Percentiles rank a stretch among this genome's conserved stretches.
Evolutionary conservation across 2,888 invertebrate genomes (phyloP).

Genomic region (Caenorhabditis sulstoni): DNA sequence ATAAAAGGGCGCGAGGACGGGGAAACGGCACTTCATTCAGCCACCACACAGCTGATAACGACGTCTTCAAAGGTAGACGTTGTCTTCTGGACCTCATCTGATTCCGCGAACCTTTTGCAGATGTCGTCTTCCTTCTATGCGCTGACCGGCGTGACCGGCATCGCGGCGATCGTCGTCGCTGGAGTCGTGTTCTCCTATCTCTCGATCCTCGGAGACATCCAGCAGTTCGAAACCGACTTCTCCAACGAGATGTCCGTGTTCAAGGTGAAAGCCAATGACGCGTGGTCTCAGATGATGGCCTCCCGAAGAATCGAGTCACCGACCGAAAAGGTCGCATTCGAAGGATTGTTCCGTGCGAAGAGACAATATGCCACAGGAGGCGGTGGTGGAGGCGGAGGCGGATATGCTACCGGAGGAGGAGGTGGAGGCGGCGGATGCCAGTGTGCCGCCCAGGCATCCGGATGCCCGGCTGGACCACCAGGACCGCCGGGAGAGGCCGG

Average conservation of each 20-base stretch:
- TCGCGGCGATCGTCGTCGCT: constrained; percentile 46
- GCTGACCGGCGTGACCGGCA: constrained; percentile 42
- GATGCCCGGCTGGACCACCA: constrained; percentile 72
- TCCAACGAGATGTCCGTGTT: constrained; percentile 44
- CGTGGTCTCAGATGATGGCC: constrained; percentile 65
- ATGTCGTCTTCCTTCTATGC: constrained; percentile 54
- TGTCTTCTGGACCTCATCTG: not conserved
- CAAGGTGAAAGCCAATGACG: constrained; percentile 60
- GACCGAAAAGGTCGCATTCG: constrained; percentile 49
- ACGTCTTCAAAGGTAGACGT: constrained; percentile 34
- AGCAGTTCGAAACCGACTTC: constrained; percentile 56
- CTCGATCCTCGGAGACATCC: constrained; percentile 54
- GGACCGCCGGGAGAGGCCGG: constrained; percentile 68
- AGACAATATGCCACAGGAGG: constrained; percentile 44
- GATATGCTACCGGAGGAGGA: constrained; percentile 30
- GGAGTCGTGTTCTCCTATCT: constrained; percentile 53
- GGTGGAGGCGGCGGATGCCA: constrained; percentile 55
- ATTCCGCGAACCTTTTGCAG: constrained; percentile 6
- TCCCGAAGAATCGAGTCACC: constrained; percentile 53
- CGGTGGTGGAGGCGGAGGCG: constrained; percentile 39
- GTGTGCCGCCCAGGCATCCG: constrained; percentile 63
- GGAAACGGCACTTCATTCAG: constrained; percentile 42
- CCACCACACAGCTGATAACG: constrained; percentile 52
- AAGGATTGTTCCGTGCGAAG: constrained; percentile 56
- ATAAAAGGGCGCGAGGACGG: constrained; percentile 30